A percentile compares a stretch with the other conserved stretches of the same genome.
phyloP scores from a whole-genome alignment of 2,888 invertebrate species.

The Chymomyza amoena region DNA sequence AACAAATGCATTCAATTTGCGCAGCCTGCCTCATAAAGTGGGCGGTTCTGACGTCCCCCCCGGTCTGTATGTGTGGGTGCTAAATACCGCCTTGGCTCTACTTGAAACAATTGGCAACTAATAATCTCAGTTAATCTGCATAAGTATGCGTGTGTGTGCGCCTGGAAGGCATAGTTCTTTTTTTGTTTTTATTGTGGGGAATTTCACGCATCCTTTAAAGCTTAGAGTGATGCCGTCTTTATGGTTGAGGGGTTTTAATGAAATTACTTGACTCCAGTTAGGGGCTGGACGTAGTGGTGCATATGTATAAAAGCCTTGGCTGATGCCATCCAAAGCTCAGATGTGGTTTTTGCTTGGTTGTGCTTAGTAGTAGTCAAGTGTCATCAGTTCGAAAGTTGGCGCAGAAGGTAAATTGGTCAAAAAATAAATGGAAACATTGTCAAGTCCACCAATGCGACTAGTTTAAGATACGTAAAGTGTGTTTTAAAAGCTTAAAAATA shows the following conservation, averaged over 20 bases:
- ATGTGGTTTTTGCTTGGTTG: conserved; percentile 34
- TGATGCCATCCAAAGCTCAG: conserved; percentile 37
- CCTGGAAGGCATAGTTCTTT: conserved; percentile 2
- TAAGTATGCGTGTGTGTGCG: conserved; percentile 45
- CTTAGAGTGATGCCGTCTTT: conserved; percentile 22
- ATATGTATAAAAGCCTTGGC: conserved; percentile 50
- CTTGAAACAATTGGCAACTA: conserved; percentile 75
- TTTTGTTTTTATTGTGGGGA: not conserved
- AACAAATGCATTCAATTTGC: conserved; percentile 78
- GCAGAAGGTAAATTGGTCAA: not conserved
- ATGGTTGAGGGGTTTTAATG: conserved; percentile 41
- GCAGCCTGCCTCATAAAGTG: conserved; percentile 50
- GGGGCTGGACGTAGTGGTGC: not conserved
- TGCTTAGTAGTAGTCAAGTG: conserved; percentile 27
- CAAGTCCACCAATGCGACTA: no score
- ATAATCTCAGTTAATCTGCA: conserved; percentile 76
- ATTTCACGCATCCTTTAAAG: conserved; percentile 3
- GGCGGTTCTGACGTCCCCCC: conserved; percentile 17
- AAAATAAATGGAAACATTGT: not conserved
- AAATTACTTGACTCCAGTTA: conserved; percentile 35
- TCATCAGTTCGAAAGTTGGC: conserved; percentile 11
- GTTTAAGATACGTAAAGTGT: no score
- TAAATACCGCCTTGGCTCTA: conserved; percentile 59
- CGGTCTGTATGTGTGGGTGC: conserved; percentile 35
- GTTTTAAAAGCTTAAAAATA: no score